A percentile compares a stretch with the other conserved stretches of the same genome.
These are phyloP conservation scores for Callionymus lyra DNA, from an alignment of 2,113 vertebrate genomes.

Conservation along the genomic window DNA sequence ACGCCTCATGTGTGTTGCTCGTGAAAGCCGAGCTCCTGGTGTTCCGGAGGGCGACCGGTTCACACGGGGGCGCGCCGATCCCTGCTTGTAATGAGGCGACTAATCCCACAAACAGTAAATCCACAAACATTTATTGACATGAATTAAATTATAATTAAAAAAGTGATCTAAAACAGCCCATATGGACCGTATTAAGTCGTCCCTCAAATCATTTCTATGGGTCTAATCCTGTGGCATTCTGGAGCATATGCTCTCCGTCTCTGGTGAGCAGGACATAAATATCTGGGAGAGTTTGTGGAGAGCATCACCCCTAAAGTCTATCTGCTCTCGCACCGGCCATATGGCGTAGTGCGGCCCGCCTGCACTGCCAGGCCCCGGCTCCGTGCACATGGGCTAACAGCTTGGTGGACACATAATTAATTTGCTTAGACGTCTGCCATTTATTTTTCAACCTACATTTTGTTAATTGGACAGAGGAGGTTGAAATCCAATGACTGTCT, in stretches of 20 bases:
- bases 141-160: not conserved
- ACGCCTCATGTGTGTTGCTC: too few species aligned
- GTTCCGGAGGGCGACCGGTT: too few species aligned
- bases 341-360: constrained; percentile 53
- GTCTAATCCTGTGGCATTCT: constrained; percentile 25
- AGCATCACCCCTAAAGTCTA: constrained; percentile 22
- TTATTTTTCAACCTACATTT: constrained; percentile 74
- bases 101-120: not conserved
- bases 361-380: constrained; percentile 53
- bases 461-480: constrained; percentile 68
- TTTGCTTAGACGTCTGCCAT: constrained; percentile 70
- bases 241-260: constrained; percentile 11
- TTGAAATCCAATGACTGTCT: constrained; percentile 63
- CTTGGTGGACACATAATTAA: constrained; percentile 75
- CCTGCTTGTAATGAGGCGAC: not conserved
- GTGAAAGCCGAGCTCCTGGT: too few species aligned
- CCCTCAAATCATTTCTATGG: not conserved
- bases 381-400: constrained; percentile 57
- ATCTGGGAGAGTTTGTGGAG: constrained; percentile 55
- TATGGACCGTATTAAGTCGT: not conserved
- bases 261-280: constrained; percentile 34
- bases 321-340: constrained; percentile 61
- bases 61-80: not conserved
- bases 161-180: not conserved
- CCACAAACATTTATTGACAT: not conserved